Percentiles rank a stretch among this genome's conserved stretches.
Evolutionary conservation across 1,140 invertebrate species (phyloP).

Genomic region (Pseudomyrmex gracilis): DNA sequence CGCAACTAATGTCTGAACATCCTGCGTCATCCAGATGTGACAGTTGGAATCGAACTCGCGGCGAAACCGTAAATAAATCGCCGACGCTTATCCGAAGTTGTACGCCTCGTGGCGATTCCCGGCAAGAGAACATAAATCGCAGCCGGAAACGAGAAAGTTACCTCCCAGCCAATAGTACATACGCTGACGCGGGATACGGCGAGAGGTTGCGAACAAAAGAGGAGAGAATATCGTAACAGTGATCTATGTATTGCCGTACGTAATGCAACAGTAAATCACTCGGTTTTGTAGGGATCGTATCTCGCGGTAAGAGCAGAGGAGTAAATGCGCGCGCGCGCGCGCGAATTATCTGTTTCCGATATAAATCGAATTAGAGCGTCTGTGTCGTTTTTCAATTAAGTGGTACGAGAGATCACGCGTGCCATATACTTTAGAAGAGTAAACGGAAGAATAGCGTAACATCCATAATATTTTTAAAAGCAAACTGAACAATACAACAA

Average conservation of each 20-base stretch:
- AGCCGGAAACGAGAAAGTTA: background rate
- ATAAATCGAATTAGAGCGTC: constrained; percentile 9
- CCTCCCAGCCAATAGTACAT: background rate
- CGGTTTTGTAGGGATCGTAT: background rate
- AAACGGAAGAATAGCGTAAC: background rate
- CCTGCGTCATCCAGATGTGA: background rate
- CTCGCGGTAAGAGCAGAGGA: background rate
- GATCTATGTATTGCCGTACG: background rate
- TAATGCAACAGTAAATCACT: background rate
- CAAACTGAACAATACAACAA: background rate
- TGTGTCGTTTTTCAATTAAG: constrained; percentile 16
- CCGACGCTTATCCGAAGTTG: constrained; percentile 11
- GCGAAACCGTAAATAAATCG: constrained; percentile 45
- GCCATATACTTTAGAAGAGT: background rate
- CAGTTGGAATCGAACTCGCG: background rate
- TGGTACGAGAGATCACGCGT: background rate
- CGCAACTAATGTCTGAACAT: constrained; percentile 17
- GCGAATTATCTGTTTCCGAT: background rate
- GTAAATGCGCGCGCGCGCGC: background rate
- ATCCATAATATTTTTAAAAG: background rate
- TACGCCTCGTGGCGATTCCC: constrained; percentile 5
- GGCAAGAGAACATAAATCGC: constrained; percentile 31
- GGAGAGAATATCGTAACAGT: background rate
- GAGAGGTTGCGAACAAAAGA: constrained; percentile 3
- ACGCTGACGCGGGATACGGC: background rate